These are phyloP conservation scores for Mobula birostris DNA, from an alignment of 2,113 vertebrate genomes.

Conservation along the genomic window DNA sequence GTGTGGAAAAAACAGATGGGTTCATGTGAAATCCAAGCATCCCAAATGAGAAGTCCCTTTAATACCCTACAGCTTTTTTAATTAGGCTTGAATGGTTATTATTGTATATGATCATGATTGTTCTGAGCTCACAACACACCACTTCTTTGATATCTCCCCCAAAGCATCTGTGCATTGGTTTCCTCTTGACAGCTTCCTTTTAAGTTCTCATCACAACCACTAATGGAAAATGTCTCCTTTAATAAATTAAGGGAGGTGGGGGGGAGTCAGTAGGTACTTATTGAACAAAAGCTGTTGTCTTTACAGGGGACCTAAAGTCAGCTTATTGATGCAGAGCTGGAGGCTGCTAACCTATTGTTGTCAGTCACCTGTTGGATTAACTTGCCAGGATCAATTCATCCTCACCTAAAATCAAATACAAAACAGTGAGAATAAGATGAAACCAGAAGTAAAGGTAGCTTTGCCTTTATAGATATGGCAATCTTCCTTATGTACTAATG, in stretches of 20 bases:
- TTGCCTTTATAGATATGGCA: background rate
- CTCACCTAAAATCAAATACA: background rate
- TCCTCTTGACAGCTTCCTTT: conserved; percentile 30
- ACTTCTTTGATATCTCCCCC: conserved; percentile 28
- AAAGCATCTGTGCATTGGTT: conserved; percentile 17
- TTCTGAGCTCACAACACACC: conserved; percentile 6
- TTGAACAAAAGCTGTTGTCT: conserved; percentile 16
- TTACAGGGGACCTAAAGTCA: background rate
- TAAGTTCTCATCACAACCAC: conserved; percentile 27
- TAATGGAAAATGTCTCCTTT: conserved; percentile 28
- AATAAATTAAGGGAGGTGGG: conserved; percentile 19
- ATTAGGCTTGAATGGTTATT: conserved; percentile 25
- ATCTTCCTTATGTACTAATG: background rate
- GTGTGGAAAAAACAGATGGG: background rate
- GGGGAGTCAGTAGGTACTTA: conserved; percentile 3
- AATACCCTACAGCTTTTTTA: background rate
- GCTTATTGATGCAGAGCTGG: conserved; percentile 22
- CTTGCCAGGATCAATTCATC: conserved; percentile 24
- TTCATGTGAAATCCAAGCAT: background rate
- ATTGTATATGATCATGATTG: conserved; percentile 9
- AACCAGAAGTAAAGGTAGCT: background rate
- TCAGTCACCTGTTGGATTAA: conserved; percentile 18
- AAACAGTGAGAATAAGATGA: background rate
- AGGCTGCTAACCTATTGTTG: background rate
- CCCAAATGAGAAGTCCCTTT: conserved; percentile 13